Percentiles rank a stretch among this genome's conserved stretches.
Conservation (phyloP, 2,113 vertebrate genomes). For the Thunnus maccoyii region DNA sequence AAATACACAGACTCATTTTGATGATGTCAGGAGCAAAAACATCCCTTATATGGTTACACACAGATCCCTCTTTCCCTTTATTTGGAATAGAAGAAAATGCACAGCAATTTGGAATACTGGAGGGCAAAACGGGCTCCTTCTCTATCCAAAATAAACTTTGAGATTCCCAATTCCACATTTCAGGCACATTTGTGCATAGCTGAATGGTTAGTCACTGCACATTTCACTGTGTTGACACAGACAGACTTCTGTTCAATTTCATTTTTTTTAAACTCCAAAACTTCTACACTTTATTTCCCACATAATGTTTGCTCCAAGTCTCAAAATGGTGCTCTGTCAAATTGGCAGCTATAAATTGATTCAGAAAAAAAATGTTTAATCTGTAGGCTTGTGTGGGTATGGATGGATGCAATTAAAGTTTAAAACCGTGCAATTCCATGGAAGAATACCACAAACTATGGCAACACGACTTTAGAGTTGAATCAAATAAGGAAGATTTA, state of each 20-base stretch:
- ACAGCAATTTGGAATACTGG: constrained; percentile 56
- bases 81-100: constrained; percentile 66
- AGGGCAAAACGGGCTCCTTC: constrained; percentile 46
- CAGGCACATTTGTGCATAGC: constrained; percentile 65
- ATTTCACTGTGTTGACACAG: constrained; percentile 44
- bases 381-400: background rate
- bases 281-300: background rate
- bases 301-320: constrained; percentile 6
- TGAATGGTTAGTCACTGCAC: constrained; percentile 61
- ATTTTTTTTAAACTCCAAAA: constrained; percentile 6
- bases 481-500: background rate
- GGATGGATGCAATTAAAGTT: background rate
- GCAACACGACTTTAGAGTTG: too few relatives aligned
- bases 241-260: constrained; percentile 58
- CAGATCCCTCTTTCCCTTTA: constrained; percentile 46
- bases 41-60: constrained; percentile 73
- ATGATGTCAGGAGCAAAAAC: constrained; percentile 53
- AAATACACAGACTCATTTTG: constrained; percentile 33
- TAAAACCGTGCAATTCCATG: background rate
- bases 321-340: too few relatives aligned
- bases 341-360: background rate
- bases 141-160: constrained; percentile 76
- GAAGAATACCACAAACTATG: background rate
- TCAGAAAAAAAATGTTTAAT: background rate
- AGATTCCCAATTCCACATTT: constrained; percentile 67